Evolutionary conservation across 2,113 vertebrate genomes (phyloP).

Genomic region (Rattus norvegicus): GRCr8 NC_086031.1:69394501-69395000

Average conservation of each 20-base stretch:
- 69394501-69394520: neutral
- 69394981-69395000: neutral
- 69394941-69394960: neutral
- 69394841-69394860: neutral
- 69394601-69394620: slow-evolving; percentile 12
- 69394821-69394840: neutral
- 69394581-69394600: neutral
- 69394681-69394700: slow-evolving; percentile 36
- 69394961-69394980: neutral
- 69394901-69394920: neutral
- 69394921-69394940: neutral
- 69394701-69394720: slow-evolving; percentile 30
- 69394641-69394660: neutral
- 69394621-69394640: neutral
- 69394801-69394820: neutral
- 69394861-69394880: neutral
- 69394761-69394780: neutral
- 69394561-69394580: slow-evolving; percentile 30
- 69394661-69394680: neutral
- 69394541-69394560: neutral
- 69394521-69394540: neutral
- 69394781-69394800: neutral
- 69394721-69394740: neutral
- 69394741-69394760: neutral
- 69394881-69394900: neutral